phyloP scores from a whole-genome alignment of 2,888 invertebrate genomes.

The Callyntrura sp. region DNA sequence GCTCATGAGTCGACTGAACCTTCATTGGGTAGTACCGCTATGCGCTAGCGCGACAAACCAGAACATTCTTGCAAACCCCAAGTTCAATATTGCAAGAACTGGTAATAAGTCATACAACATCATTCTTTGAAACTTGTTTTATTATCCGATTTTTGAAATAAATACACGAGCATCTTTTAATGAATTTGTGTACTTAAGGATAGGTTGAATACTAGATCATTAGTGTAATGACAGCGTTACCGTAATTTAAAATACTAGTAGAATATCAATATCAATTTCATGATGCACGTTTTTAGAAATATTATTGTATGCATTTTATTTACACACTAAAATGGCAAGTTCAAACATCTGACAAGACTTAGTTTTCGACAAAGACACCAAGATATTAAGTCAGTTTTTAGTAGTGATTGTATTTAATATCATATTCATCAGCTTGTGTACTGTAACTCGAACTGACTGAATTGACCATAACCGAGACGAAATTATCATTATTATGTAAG shows the following conservation, averaged over 20 bases:
- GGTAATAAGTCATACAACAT: no score
- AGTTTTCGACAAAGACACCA: neutral
- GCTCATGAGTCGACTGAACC: no score
- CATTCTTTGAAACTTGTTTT: neutral
- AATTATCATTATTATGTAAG: no score
- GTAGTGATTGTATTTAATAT: neutral
- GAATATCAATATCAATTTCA: neutral
- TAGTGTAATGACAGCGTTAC: no score
- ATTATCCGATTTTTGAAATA: neutral
- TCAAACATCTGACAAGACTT: neutral
- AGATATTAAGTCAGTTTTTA: neutral
- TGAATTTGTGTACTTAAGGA: no score
- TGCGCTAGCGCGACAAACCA: no score
- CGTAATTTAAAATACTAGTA: neutral
- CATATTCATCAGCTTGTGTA: neutral
- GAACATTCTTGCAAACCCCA: no score
- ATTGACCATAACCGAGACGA: neutral
- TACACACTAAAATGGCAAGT: constrained; percentile 2
- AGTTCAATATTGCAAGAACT: no score
- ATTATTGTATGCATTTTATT: neutral
- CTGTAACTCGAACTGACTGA: no score
- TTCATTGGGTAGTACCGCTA: no score
- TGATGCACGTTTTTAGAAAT: neutral
- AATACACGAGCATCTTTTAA: constrained; percentile 8
- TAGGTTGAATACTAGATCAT: no score